Conservation (phyloP, 2,113 vertebrate species). For the Leucopternis melanops region DNA sequence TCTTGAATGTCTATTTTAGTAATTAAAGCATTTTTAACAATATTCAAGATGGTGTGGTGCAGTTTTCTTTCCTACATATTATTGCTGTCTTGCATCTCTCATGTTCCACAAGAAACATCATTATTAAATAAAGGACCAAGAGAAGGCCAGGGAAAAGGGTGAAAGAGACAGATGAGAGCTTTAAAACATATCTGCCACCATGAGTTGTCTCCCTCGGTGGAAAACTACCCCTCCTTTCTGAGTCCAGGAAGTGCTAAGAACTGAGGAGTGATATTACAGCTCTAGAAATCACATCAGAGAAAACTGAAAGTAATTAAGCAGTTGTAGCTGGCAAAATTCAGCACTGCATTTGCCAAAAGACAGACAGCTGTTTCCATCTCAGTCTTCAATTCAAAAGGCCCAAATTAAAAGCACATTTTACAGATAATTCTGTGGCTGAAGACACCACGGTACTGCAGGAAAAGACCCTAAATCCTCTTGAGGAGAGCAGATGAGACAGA, state of each 20-base stretch:
- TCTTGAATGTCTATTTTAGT: conserved; percentile 58
- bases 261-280: neutral
- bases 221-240: neutral
- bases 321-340: neutral
- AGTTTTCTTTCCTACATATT: neutral
- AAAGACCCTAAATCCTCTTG: neutral
- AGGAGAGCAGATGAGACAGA: neutral
- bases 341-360: neutral
- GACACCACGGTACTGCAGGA: neutral
- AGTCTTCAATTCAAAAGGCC: neutral
- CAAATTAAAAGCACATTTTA: neutral
- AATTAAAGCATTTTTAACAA: conserved; percentile 71
- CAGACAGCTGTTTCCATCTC: neutral
- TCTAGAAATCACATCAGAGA: neutral
- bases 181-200: neutral
- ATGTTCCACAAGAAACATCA: neutral
- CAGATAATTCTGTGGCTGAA: neutral
- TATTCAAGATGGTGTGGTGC: neutral
- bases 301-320: neutral
- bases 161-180: neutral
- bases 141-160: neutral
- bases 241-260: neutral
- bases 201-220: neutral
- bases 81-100: neutral
- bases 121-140: neutral